Percentiles rank a stretch among this genome's conserved stretches.
Conservation (phyloP, 2,888 invertebrate genomes). For the Serrognathus titanus region DNA sequence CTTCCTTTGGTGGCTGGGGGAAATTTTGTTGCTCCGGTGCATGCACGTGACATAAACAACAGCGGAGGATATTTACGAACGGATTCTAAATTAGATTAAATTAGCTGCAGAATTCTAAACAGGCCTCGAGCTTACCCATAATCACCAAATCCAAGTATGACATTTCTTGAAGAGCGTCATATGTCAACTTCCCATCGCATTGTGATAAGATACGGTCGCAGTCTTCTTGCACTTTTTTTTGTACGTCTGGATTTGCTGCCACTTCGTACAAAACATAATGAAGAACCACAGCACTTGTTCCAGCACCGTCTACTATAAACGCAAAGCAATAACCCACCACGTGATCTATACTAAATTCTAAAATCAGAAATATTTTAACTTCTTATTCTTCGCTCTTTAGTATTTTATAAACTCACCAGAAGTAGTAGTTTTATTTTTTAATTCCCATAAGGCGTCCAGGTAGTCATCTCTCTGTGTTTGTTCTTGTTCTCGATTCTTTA, state of each 20-base stretch:
- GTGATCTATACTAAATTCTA: slow-evolving; percentile 44
- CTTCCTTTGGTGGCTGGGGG: slow-evolving; percentile 22
- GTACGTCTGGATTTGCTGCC: slow-evolving; percentile 47
- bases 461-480: slow-evolving; percentile 47
- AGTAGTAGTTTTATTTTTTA: slow-evolving; percentile 27
- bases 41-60: slow-evolving; percentile 20
- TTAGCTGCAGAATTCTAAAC: not conserved
- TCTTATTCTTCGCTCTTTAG: not conserved
- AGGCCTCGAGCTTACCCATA: slow-evolving; percentile 37
- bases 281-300: slow-evolving; percentile 53
- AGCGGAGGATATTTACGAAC: slow-evolving; percentile 25
- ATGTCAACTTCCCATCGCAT: slow-evolving; percentile 45
- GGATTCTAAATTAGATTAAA: slow-evolving; percentile 18
- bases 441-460: slow-evolving; percentile 44
- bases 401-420: slow-evolving; percentile 6
- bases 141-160: slow-evolving; percentile 51
- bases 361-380: slow-evolving; percentile 1
- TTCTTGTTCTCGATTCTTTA: slow-evolving; percentile 43
- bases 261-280: slow-evolving; percentile 51
- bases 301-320: slow-evolving; percentile 55
- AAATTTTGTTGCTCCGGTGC: slow-evolving; percentile 30
- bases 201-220: slow-evolving; percentile 40
- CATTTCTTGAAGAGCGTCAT: slow-evolving; percentile 51
- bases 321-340: slow-evolving; percentile 54
- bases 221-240: slow-evolving; percentile 47